Evolutionary conservation across 2,113 vertebrate species (phyloP).

Genomic region (Paraplagusia blochii): DNA sequence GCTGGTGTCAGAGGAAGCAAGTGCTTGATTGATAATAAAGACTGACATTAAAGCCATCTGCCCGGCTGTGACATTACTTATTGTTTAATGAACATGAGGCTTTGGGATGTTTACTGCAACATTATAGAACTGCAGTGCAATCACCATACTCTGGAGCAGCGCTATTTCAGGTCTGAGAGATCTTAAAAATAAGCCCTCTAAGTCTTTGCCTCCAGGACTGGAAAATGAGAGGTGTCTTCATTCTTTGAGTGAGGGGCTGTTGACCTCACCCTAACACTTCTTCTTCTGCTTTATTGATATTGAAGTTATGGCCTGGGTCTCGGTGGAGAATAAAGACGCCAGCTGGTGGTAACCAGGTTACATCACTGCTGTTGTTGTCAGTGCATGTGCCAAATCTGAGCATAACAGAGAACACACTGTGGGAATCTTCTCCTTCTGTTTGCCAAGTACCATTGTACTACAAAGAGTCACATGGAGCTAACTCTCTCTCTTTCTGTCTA

Average conservation of each 20-base stretch:
- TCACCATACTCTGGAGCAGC: conserved; percentile 36
- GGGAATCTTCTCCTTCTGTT: conserved; percentile 67
- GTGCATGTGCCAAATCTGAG: conserved; percentile 71
- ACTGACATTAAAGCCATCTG: conserved; percentile 72
- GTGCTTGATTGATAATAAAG: conserved; percentile 76
- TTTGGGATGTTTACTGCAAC: conserved; percentile 36
- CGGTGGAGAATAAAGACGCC: conserved; percentile 66
- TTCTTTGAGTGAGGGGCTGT: conserved; percentile 67
- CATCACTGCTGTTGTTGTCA: conserved; percentile 79
- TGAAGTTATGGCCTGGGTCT: conserved; percentile 75
- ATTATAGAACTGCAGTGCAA: conserved; percentile 46
- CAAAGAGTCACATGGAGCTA: conserved; percentile 62
- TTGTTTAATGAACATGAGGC: conserved; percentile 67
- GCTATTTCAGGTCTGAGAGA: conserved; percentile 67
- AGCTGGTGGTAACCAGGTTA: conserved; percentile 79
- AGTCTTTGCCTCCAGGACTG: conserved; percentile 63
- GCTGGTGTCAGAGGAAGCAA: conserved; percentile 71
- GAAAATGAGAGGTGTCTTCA: conserved; percentile 74
- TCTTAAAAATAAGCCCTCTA: conserved; percentile 65
- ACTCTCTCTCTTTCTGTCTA: conserved; percentile 1
- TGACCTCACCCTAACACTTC: conserved; percentile 66
- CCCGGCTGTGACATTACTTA: conserved; percentile 60
- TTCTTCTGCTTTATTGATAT: conserved; percentile 69
- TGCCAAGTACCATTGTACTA: conserved; percentile 71
- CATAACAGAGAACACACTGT: conserved; percentile 67